Evolutionary conservation across 2,113 vertebrate genomes (phyloP), one percentile per base, ranked within the genome.

Genomic region (Antigone vipio): DNA sequence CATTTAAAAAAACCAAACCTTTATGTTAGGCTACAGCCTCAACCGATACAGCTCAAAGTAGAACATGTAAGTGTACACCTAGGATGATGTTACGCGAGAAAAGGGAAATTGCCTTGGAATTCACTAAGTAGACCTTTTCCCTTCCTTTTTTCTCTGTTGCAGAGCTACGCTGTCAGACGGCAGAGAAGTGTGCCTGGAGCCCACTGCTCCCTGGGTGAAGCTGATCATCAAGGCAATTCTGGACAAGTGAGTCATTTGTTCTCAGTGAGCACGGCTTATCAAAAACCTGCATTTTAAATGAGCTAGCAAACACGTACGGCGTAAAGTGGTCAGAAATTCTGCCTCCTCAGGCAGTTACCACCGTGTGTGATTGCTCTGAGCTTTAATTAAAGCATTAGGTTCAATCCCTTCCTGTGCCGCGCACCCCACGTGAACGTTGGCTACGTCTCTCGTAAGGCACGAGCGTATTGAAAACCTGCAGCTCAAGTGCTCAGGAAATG

Each of bases 161-260:
- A 98, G 98, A 87, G 98, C 97, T 44, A 98, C 95, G 32, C 88
- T 98, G 47, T 26, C 3, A 21, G 58, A 86, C 0, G 95, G 95
- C 68, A 86, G 49, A 24, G 68, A 89, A 6, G 86, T 98, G 38
- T 98, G 98, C 73, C 93, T 98, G 76, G 68, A 98, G 11, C 98
- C 98, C 73, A 83, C 76, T 7, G 91, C 95, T 67, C 50, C 81
- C 32, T 98, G 98, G 98, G 98, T 98, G 64, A 96, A 97, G 87
- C 56, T 73, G 66, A 93, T 97, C 81, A 91, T 98, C 78, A 77
- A 97, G 44, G 5, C 24, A 9, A 98, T 98, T 74, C 81, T 98
- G 85, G 97, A 97, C 91, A 97, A 76, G 98, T 98, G 83, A 98
- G 96, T 95, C 3, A 20, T 14, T 20, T 21, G 13, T 35, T 30